Conservation (phyloP, 2,113 vertebrate species). For the Otolemur garnettii region DNA sequence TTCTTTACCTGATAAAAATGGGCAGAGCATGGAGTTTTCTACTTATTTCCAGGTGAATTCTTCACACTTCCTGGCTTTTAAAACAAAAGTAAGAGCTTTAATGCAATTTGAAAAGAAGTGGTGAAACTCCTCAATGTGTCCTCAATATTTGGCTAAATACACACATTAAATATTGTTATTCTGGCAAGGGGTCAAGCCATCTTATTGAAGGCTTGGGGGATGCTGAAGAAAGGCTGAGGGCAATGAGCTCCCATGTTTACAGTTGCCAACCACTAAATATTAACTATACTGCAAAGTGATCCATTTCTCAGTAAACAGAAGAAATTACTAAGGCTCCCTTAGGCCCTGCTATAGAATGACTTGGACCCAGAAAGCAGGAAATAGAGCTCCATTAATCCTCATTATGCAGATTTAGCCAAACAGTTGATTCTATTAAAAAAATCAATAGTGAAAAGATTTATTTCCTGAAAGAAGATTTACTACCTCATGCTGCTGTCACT, state of each 20-base stretch:
- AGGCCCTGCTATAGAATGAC: not conserved
- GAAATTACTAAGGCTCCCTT: not conserved
- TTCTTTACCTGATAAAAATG: constrained; percentile 86
- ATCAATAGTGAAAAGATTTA: constrained; percentile 42
- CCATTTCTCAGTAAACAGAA: constrained; percentile 52
- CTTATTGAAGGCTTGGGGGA: not conserved
- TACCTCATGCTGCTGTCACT: not conserved
- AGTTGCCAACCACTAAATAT: constrained; percentile 9
- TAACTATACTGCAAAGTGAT: constrained; percentile 8
- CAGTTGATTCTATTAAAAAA: constrained; percentile 23
- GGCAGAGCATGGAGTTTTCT: constrained; percentile 72
- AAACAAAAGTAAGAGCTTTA: constrained; percentile 78
- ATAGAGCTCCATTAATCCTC: constrained; percentile 41
- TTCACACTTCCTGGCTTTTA: constrained; percentile 82
- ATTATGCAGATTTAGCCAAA: constrained; percentile 35
- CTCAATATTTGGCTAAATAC: constrained; percentile 52
- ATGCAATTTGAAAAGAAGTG: constrained; percentile 66
- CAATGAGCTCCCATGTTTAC: not conserved
- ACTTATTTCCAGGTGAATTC: constrained; percentile 84
- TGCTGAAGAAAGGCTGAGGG: not conserved
- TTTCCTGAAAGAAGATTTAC: constrained; percentile 13
- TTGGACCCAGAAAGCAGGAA: constrained; percentile 29
- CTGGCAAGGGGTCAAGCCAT: not conserved
- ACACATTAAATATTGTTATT: constrained; percentile 58
- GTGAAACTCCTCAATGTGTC: constrained; percentile 36